Evolutionary conservation across 1,140 invertebrate species (phyloP).

Genomic region (Nasonia longicornis): DNA sequence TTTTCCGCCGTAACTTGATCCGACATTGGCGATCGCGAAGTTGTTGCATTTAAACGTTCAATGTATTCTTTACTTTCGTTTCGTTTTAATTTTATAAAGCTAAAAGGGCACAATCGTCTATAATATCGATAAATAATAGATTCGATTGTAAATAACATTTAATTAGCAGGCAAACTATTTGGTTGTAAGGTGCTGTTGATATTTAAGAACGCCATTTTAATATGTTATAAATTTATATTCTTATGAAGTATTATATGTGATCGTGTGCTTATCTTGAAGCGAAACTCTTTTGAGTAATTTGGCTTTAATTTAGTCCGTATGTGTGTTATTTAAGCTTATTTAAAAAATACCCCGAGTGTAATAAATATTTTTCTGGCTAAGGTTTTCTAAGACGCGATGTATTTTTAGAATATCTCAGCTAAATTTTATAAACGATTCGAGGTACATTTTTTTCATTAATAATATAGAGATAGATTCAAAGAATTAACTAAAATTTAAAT

Average conservation of each 20-base stretch:
- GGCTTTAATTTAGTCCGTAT: not conserved
- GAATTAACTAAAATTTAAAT: too few species aligned
- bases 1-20: conserved; percentile 30
- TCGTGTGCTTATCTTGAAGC: not conserved
- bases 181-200: conserved; percentile 22
- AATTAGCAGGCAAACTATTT: not conserved
- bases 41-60: conserved; percentile 33
- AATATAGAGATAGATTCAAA: too few species aligned
- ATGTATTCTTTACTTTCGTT: conserved; percentile 13
- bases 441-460: not conserved
- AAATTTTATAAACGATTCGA: not conserved
- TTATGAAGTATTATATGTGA: conserved; percentile 8
- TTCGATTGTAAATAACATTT: conserved; percentile 34
- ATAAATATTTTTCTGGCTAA: not conserved
- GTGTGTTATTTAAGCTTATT: not conserved
- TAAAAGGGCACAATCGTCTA: not conserved
- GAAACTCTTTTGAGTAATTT: not conserved
- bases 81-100: conserved; percentile 23
- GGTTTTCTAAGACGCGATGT: not conserved
- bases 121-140: conserved; percentile 22
- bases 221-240: conserved; percentile 16
- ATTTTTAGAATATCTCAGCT: not conserved
- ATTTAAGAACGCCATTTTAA: conserved; percentile 20
- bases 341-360: not conserved
- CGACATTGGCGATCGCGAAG: conserved; percentile 27